phyloP scores from a whole-genome alignment of 1,140 invertebrate genomes.

The Heterodera schachtii region DNA sequence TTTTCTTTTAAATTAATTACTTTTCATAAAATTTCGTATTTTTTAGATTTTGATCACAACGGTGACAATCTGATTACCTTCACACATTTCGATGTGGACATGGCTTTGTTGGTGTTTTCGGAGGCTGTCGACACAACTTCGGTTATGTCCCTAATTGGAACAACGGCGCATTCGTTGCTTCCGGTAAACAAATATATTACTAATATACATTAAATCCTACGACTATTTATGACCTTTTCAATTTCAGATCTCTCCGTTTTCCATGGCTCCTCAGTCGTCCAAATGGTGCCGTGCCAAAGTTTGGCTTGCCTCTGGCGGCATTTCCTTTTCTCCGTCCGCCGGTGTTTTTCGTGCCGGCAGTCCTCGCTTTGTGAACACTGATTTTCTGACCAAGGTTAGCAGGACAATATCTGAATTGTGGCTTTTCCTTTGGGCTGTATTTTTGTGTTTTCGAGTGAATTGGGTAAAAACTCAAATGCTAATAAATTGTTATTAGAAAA shows the following conservation, averaged over 20 bases:
- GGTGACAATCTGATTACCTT: neutral
- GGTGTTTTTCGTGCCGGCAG: neutral
- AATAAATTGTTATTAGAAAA: too few species aligned
- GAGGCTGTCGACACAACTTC: conserved; percentile 27
- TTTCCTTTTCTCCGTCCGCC: conserved; percentile 4
- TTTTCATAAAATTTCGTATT: neutral
- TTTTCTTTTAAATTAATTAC: conserved; percentile 32
- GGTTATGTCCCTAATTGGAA: conserved; percentile 19
- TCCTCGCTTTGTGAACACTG: conserved; percentile 24
- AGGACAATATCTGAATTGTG: too few species aligned
- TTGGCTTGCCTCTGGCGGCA: conserved; percentile 7
- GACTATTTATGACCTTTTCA: conserved; percentile 6
- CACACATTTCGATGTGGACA: conserved; percentile 10
- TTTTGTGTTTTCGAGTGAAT: too few species aligned
- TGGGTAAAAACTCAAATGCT: too few species aligned
- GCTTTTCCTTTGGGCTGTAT: too few species aligned
- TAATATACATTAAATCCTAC: neutral
- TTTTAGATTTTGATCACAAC: neutral
- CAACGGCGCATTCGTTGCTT: neutral
- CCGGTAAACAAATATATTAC: neutral
- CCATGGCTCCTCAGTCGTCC: neutral
- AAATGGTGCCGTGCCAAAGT: conserved; percentile 8
- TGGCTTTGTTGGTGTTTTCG: conserved; percentile 34
- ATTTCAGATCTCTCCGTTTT: conserved; percentile 31
- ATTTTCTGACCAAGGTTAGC: conserved; percentile 35